phyloP scores from a whole-genome alignment of 2,888 invertebrate genomes.

The Leptinotarsa juncta region DNA sequence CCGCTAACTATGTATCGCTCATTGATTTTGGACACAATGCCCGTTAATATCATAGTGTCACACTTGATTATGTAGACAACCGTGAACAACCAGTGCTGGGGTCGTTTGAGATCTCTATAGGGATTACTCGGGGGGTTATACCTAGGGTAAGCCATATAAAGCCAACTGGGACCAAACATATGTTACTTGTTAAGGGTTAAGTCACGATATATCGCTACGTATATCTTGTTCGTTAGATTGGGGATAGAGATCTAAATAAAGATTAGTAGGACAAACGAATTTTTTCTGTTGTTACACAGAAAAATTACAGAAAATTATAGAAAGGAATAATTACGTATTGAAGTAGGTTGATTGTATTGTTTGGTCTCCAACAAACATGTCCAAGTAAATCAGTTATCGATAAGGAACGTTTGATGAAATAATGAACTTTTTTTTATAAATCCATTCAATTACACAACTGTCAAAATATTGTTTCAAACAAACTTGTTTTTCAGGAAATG shows the following conservation, averaged over 20 bases:
- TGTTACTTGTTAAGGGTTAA: conserved; percentile 55
- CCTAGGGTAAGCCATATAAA: conserved; percentile 55
- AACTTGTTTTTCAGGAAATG: too few species aligned
- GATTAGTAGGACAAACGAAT: conserved; percentile 22
- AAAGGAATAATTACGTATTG: too few species aligned
- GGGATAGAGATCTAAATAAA: conserved; percentile 27
- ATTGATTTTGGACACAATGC: conserved; percentile 62
- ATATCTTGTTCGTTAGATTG: conserved; percentile 43
- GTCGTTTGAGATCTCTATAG: conserved; percentile 39
- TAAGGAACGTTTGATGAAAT: too few species aligned
- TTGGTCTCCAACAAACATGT: too few species aligned
- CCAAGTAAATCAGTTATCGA: too few species aligned
- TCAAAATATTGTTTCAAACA: too few species aligned
- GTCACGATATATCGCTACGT: conserved; percentile 52
- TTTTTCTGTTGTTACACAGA: too few species aligned
- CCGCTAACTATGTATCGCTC: conserved; percentile 50
- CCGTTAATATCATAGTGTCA: conserved; percentile 64
- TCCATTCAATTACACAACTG: too few species aligned
- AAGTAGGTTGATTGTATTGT: too few species aligned
- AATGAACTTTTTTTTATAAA: too few species aligned
- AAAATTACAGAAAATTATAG: too few species aligned
- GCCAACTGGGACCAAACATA: conserved; percentile 55
- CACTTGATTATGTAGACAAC: conserved; percentile 62
- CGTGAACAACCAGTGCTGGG: conserved; percentile 47
- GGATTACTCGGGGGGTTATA: conserved; percentile 44